Evolutionary conservation across 2,888 invertebrate species (phyloP).

Genomic region (Germaria angustata): DNA sequence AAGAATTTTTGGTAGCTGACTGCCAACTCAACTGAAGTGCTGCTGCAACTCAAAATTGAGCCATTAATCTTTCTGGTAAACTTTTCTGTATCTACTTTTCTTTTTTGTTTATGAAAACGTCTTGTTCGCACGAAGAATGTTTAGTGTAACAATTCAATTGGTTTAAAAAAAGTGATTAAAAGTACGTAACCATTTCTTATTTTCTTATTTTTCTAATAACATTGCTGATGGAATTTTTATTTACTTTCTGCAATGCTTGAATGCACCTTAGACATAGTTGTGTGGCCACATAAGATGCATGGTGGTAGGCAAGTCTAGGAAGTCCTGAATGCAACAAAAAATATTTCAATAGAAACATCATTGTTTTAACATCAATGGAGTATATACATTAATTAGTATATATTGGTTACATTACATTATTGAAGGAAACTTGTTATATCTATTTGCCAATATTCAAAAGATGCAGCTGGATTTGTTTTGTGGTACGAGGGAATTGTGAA

Average conservation of each 20-base stretch:
- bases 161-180: no score
- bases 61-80: no score
- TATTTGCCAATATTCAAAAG: neutral
- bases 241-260: conserved; percentile 34
- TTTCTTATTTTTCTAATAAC: no score
- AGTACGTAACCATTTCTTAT: no score
- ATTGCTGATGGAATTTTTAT: neutral
- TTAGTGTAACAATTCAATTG: no score
- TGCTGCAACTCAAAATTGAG: no score
- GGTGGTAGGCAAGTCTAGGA: neutral
- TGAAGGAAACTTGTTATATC: neutral
- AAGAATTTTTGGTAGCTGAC: no score
- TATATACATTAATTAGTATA: neutral
- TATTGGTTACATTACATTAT: neutral
- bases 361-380: conserved; percentile 26
- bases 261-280: conserved; percentile 16
- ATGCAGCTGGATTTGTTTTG: neutral
- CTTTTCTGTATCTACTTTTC: no score
- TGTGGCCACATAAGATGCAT: neutral
- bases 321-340: neutral
- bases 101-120: no score
- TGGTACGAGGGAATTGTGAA: no score
- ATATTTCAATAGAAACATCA: neutral
- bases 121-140: no score
- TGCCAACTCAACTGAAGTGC: no score